Evolutionary conservation across 2,888 invertebrate species (phyloP).

Genomic region (Hemistola chrysoprasaria): DNA sequence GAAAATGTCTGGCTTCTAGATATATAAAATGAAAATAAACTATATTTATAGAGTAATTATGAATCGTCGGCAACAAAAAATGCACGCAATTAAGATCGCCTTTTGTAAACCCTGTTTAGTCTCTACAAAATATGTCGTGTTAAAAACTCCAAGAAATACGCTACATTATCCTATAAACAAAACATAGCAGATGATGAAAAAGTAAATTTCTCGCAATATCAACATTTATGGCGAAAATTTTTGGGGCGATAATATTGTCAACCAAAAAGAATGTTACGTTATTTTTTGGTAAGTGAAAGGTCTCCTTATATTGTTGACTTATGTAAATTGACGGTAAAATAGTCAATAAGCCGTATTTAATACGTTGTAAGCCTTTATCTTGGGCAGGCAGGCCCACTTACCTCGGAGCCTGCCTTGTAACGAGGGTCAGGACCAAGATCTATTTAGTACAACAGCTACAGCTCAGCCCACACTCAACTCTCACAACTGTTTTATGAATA

Average conservation of each 20-base stretch:
- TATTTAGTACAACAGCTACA: constrained; percentile 25
- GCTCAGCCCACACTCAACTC: constrained; percentile 23
- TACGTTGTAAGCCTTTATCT: constrained; percentile 67
- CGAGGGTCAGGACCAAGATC: constrained; percentile 30
- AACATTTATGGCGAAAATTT: neutral
- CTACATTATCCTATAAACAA: no score
- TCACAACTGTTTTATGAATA: constrained; percentile 23
- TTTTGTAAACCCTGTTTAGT: no score
- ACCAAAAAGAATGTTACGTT: constrained; percentile 36
- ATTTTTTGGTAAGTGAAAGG: constrained; percentile 44
- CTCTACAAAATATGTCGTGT: no score
- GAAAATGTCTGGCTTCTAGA: no score
- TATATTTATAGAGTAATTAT: no score
- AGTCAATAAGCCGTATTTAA: constrained; percentile 65
- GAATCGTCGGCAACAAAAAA: no score
- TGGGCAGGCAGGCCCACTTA: constrained; percentile 54
- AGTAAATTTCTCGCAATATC: neutral
- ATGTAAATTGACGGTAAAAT: constrained; percentile 63
- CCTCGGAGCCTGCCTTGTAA: constrained; percentile 27
- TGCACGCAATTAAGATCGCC: no score
- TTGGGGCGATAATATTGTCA: constrained; percentile 1
- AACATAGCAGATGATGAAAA: neutral
- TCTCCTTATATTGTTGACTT: constrained; percentile 57
- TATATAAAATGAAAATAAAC: no score
- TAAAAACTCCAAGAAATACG: no score